These are phyloP conservation scores for Aricia agestis DNA, from an alignment of 1,140 invertebrate genomes.

Conservation along the genomic window DNA sequence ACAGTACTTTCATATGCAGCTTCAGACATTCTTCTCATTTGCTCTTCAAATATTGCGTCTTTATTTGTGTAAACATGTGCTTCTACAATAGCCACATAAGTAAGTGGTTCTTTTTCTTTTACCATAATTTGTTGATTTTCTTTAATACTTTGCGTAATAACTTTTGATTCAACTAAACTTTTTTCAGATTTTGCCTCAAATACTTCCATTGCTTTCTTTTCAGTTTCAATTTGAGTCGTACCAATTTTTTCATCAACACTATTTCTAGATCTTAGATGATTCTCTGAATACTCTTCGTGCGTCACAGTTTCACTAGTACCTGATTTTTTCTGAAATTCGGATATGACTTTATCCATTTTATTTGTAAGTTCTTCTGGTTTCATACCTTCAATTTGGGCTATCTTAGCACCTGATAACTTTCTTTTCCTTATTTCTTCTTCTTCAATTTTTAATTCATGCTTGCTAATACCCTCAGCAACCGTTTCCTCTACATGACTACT, in stretches of 20 bases:
- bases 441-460: conserved; percentile 26
- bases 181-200: conserved; percentile 22
- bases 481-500: conserved; percentile 18
- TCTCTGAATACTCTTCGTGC: conserved; percentile 23
- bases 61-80: conserved; percentile 62
- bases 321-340: conserved; percentile 54
- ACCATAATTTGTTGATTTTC: conserved; percentile 29
- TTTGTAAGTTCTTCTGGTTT: conserved; percentile 52
- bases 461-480: conserved; percentile 21
- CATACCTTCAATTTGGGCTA: conserved; percentile 51
- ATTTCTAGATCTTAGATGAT: conserved; percentile 40
- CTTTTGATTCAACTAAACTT: conserved; percentile 21
- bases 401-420: conserved; percentile 50
- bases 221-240: conserved; percentile 37
- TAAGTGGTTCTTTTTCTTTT: conserved; percentile 38
- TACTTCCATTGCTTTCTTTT: conserved; percentile 24
- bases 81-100: conserved; percentile 61
- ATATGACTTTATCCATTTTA: conserved; percentile 59
- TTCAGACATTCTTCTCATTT: conserved; percentile 36
- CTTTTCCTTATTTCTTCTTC: conserved; percentile 34
- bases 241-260: conserved; percentile 43
- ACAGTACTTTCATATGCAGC: conserved; percentile 31
- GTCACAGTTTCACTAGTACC: conserved; percentile 37
- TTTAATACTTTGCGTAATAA: conserved; percentile 27
- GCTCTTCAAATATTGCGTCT: conserved; percentile 46